Percentiles rank a stretch among this genome's conserved stretches.
These are phyloP conservation scores for Chrysomela aeneicollis DNA, from an alignment of 2,888 invertebrate species.

Conservation along the genomic window DNA sequence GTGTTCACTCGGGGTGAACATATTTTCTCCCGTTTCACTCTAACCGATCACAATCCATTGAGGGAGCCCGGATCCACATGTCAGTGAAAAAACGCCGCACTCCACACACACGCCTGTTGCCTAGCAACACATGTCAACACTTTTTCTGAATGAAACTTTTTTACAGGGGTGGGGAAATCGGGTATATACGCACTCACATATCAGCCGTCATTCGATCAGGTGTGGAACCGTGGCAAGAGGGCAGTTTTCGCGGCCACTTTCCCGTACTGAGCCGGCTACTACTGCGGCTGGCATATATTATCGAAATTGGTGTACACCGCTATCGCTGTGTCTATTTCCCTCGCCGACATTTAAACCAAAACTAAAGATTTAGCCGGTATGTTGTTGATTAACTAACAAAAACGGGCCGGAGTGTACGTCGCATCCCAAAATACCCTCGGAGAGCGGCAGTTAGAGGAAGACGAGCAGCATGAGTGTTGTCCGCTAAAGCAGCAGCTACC, in stretches of 20 bases:
- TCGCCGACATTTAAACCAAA: slow-evolving; percentile 56
- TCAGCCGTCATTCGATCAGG: slow-evolving; percentile 42
- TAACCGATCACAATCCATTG: slow-evolving; percentile 20
- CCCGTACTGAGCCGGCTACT: slow-evolving; percentile 18
- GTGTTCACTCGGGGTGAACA: too few relatives aligned
- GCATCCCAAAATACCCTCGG: slow-evolving; percentile 46
- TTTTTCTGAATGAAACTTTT: slow-evolving; percentile 71
- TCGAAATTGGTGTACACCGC: slow-evolving; percentile 48
- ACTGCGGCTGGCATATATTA: slow-evolving; percentile 44
- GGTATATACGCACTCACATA: slow-evolving; percentile 46
- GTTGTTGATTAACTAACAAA: slow-evolving; percentile 55
- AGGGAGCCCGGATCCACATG: slow-evolving; percentile 37
- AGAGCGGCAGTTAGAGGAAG: slow-evolving; percentile 46
- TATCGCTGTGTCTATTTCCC: slow-evolving; percentile 53
- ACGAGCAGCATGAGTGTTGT: slow-evolving; percentile 50
- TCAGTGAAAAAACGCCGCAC: slow-evolving; percentile 45
- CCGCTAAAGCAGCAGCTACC: slow-evolving; percentile 57
- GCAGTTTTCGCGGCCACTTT: slow-evolving; percentile 15
- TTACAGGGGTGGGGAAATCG: slow-evolving; percentile 61
- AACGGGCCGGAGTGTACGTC: slow-evolving; percentile 49
- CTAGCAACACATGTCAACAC: slow-evolving; percentile 61
- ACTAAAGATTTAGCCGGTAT: slow-evolving; percentile 66
- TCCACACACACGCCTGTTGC: slow-evolving; percentile 54
- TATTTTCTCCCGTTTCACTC: too few relatives aligned
- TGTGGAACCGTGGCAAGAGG: slow-evolving; percentile 34